These are phyloP conservation scores for Trachemys scripta DNA, from an alignment of 2,113 vertebrate genomes.

Conservation along the genomic window DNA sequence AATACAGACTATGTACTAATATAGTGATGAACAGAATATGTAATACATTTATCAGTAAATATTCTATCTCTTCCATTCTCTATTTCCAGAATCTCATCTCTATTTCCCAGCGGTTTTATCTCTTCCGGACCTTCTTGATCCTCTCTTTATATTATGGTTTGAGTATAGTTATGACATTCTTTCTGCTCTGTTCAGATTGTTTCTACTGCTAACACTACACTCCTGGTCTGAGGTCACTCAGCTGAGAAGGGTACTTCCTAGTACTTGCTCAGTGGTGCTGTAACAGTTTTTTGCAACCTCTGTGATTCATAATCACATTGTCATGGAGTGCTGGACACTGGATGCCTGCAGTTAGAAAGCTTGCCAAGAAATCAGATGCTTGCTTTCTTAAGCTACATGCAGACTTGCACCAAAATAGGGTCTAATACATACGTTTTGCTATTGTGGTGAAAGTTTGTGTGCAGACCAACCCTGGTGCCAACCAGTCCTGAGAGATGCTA, in stretches of 20 bases:
- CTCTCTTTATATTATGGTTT: not conserved
- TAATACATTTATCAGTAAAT: not conserved
- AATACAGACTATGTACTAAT: not conserved
- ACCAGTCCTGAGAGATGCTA: not conserved
- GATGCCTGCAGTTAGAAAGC: not conserved
- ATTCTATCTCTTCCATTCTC: not conserved
- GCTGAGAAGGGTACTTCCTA: not conserved
- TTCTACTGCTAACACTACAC: not conserved
- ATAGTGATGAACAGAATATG: not conserved
- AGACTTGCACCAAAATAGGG: not conserved
- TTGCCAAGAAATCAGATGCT: accelerated
- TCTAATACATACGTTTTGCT: not conserved
- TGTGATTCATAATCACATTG: not conserved
- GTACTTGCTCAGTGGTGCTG: not conserved
- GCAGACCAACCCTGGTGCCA: not conserved
- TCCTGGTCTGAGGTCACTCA: accelerated
- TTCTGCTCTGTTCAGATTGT: accelerated
- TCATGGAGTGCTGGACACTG: not conserved
- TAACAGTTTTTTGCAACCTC: not conserved
- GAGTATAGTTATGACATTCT: not conserved
- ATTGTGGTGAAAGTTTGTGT: not conserved
- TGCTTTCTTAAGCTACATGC: not conserved
- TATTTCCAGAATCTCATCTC: accelerated
- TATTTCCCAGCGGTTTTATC: not conserved
- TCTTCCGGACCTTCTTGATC: accelerated